Percentiles rank a stretch among this genome's conserved stretches.
Evolutionary conservation across 2,113 vertebrate species (phyloP).

Genomic region (Nerophis lumbriciformis): DNA sequence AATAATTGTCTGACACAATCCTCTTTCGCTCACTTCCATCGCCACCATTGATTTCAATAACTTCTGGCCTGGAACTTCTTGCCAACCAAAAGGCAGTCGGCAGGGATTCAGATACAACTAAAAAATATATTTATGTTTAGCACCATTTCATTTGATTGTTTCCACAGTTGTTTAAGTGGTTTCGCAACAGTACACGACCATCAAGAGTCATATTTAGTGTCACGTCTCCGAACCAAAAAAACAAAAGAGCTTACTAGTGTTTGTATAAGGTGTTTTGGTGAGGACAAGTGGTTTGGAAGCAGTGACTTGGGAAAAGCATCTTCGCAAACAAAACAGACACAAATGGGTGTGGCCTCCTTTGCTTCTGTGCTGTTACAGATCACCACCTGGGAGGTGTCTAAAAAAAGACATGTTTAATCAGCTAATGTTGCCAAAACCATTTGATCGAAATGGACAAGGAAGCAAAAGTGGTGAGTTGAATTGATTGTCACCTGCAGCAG

Average conservation of each 20-base stretch:
- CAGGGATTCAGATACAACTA: conserved; percentile 52
- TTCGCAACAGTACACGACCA: neutral
- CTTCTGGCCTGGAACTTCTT: neutral
- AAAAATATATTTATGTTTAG: neutral
- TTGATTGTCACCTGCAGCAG: neutral
- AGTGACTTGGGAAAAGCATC: conserved; percentile 1
- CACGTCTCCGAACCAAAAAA: neutral
- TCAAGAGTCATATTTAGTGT: too few species aligned
- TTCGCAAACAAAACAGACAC: conserved; percentile 54
- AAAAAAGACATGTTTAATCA: neutral
- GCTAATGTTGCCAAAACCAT: too few species aligned
- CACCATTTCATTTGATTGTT: neutral
- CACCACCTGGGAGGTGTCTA: conserved; percentile 41
- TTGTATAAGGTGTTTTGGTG: conserved; percentile 33
- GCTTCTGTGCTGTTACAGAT: conserved; percentile 12
- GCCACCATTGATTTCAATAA: conserved; percentile 2
- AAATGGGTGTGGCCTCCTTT: neutral
- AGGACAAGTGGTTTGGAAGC: conserved; percentile 26
- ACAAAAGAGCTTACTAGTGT: conserved; percentile 37
- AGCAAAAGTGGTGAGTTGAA: neutral
- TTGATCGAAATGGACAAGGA: neutral
- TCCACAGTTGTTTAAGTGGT: neutral
- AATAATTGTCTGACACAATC: neutral
- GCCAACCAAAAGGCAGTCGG: conserved; percentile 52
- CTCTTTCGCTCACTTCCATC: conserved; percentile 33